phyloP scores from a whole-genome alignment of 2,888 invertebrate genomes.

The Blomia tropicalis region DNA sequence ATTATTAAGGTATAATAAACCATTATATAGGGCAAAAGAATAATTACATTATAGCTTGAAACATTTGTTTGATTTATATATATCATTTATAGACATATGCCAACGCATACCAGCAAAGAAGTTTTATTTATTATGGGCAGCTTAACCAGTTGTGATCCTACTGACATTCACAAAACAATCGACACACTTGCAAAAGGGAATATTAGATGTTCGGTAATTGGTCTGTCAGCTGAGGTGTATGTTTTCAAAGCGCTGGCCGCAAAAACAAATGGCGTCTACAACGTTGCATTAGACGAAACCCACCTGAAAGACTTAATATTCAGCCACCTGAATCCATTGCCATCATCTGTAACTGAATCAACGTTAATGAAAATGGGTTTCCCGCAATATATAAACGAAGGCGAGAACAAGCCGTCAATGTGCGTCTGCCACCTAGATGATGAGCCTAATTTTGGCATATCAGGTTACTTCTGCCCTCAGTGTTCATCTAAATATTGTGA shows the following conservation, averaged over 20 bases:
- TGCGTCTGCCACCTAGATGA: slow-evolving; percentile 57
- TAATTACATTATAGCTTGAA: background rate
- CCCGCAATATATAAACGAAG: slow-evolving; percentile 54
- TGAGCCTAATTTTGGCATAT: slow-evolving; percentile 23
- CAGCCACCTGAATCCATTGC: slow-evolving; percentile 41
- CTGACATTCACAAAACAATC: slow-evolving; percentile 70
- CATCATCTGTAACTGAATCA: slow-evolving; percentile 44
- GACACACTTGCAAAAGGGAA: slow-evolving; percentile 58
- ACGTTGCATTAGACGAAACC: slow-evolving; percentile 64
- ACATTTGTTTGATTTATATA: background rate
- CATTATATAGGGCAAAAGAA: background rate
- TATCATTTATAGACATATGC: slow-evolving; percentile 46
- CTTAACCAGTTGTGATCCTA: slow-evolving; percentile 89
- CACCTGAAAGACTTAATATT: slow-evolving; percentile 46
- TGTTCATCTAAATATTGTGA: slow-evolving; percentile 96
- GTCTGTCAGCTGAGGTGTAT: slow-evolving; percentile 82
- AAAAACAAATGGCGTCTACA: slow-evolving; percentile 59
- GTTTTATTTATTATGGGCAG: slow-evolving; percentile 79
- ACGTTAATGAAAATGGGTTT: slow-evolving; percentile 90
- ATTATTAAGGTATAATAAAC: slow-evolving; percentile 47
- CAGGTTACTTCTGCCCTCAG: slow-evolving; percentile 44
- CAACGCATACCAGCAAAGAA: slow-evolving; percentile 86
- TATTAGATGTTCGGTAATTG: slow-evolving; percentile 82
- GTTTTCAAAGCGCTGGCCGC: slow-evolving; percentile 70
- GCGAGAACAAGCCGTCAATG: slow-evolving; percentile 53